phyloP scores from a whole-genome alignment of 1,140 invertebrate genomes.

The Procambarus clarkii region DNA sequence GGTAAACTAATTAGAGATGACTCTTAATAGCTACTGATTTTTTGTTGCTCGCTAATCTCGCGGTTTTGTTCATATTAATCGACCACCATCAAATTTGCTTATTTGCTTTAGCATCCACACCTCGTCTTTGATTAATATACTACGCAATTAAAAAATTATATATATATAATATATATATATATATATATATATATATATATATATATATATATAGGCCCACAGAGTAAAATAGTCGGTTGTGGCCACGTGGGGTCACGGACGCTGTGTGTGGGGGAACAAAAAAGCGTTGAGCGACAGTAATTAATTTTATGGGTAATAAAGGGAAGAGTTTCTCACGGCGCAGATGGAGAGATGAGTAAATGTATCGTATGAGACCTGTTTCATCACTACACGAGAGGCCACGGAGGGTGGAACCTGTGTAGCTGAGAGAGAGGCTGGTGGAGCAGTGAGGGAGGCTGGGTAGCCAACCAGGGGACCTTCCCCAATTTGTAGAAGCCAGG shows the following conservation, averaged over 20 bases:
- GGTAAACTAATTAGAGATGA: no score
- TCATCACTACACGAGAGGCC: not conserved
- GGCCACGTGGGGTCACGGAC: no score
- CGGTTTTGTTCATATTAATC: no score
- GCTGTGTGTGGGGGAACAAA: no score
- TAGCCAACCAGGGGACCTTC: not conserved
- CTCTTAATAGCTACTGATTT: no score
- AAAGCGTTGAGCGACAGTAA: not conserved
- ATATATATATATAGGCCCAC: not conserved
- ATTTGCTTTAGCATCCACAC: no score
- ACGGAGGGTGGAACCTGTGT: not conserved
- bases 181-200: conserved; percentile 2
- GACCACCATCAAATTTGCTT: no score
- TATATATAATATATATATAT: not conserved
- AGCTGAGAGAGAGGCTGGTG: not conserved
- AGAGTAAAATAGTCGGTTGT: no score
- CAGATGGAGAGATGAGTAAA: not conserved
- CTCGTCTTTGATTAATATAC: no score
- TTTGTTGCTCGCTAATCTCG: no score
- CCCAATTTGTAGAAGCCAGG: not conserved
- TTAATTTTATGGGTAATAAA: not conserved
- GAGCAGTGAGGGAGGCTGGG: not conserved
- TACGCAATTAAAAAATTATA: no score
- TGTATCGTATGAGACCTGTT: no score
- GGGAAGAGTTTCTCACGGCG: not conserved